These are phyloP conservation scores for Leptosomus discolor DNA, from an alignment of 2,113 vertebrate genomes.

Conservation along the genomic window DNA sequence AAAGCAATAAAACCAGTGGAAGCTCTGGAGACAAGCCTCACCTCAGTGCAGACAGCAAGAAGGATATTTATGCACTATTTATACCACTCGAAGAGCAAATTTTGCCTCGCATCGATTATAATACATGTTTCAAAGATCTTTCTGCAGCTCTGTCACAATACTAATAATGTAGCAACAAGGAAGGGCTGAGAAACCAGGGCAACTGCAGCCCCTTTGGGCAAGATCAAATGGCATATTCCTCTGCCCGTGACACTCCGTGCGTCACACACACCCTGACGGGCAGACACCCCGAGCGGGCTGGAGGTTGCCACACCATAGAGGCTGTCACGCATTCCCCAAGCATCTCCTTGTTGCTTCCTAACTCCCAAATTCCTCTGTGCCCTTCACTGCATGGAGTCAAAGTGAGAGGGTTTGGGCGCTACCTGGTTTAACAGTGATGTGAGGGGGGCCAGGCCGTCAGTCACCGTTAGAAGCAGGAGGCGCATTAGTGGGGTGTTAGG, in stretches of 20 bases:
- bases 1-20: background rate
- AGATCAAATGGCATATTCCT: background rate
- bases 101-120: background rate
- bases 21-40: conserved; percentile 38
- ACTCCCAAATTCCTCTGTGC: background rate
- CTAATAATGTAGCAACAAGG: background rate
- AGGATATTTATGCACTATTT: conserved; percentile 37
- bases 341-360: background rate
- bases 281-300: background rate
- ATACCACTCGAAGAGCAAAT: conserved; percentile 8
- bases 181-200: background rate
- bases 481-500: background rate
- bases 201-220: background rate
- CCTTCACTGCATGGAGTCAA: background rate
- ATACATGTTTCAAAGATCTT: background rate
- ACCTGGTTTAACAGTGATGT: background rate
- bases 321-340: background rate
- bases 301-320: accelerated
- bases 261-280: background rate
- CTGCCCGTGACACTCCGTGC: background rate
- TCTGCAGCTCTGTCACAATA: background rate
- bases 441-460: background rate
- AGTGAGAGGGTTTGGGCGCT: background rate
- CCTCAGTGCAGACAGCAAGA: conserved; percentile 5
- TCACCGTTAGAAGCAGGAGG: background rate